Evolutionary conservation across 2,888 invertebrate species (phyloP).

Genomic region (Bembecia ichneumoniformis): DNA sequence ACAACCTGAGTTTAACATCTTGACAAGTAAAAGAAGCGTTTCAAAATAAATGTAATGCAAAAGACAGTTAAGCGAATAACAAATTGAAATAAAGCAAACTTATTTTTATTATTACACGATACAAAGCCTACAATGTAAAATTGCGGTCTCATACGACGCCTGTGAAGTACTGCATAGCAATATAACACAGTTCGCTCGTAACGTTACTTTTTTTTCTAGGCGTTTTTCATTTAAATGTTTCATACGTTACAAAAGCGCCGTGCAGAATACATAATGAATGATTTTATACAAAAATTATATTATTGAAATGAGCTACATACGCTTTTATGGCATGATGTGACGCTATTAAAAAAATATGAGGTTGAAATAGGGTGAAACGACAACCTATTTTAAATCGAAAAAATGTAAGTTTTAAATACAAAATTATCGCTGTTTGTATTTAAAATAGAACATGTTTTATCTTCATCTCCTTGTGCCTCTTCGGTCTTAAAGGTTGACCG

Average conservation of each 20-base stretch:
- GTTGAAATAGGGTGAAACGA: no score
- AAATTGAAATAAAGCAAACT: neutral
- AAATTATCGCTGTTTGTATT: constrained; percentile 2
- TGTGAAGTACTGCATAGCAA: constrained; percentile 23
- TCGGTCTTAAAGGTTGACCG: no score
- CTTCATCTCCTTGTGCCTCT: no score
- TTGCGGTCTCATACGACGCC: constrained; percentile 19
- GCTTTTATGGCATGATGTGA: no score
- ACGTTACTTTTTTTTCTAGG: constrained; percentile 25
- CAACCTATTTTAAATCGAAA: neutral
- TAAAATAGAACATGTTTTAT: no score
- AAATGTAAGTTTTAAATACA: constrained; percentile 4
- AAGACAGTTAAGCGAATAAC: neutral
- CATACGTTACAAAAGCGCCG: constrained; percentile 7
- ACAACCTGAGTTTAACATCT: no score
- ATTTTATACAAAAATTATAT: constrained; percentile 9
- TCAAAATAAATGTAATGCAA: neutral
- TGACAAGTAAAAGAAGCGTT: neutral
- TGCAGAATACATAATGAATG: constrained; percentile 12
- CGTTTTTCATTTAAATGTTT: constrained; percentile 26
- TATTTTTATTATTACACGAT: neutral
- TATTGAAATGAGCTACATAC: constrained; percentile 2
- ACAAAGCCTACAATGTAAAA: constrained; percentile 11
- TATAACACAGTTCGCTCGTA: constrained; percentile 20
- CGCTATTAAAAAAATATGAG: no score